A percentile compares a stretch with the other conserved stretches of the same genome.
phyloP scores from a whole-genome alignment of 1,140 invertebrate species.

The Drosophila elegans region DNA sequence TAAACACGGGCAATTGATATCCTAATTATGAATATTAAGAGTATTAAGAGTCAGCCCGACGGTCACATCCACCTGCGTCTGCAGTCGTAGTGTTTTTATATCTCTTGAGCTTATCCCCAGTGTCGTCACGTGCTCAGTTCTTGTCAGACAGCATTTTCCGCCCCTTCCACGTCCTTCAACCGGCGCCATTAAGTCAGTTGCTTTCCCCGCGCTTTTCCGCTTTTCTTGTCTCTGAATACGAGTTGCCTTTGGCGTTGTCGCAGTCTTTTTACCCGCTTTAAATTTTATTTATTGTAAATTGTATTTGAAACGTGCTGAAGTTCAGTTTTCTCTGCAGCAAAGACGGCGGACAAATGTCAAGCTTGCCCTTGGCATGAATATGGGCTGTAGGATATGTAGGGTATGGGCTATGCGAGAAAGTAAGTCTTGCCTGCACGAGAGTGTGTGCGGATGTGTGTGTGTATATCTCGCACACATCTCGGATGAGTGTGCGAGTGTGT shows the following conservation, averaged over 20 bases:
- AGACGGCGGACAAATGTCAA: conserved; percentile 46
- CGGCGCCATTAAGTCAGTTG: conserved; percentile 68
- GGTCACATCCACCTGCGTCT: conserved; percentile 2
- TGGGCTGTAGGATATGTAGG: conserved; percentile 5
- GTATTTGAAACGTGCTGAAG: conserved; percentile 83
- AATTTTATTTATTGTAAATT: conserved; percentile 84
- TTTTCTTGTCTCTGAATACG: conserved; percentile 30
- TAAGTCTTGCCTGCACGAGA: conserved; percentile 23
- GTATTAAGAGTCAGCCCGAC: conserved; percentile 35
- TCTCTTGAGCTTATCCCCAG: conserved; percentile 52
- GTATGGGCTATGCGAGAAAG: conserved; percentile 41
- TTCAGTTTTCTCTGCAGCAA: conserved; percentile 61
- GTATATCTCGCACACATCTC: conserved; percentile 20
- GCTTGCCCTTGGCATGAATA: conserved; percentile 61
- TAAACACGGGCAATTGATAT: neutral
- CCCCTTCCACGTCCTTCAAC: conserved; percentile 5
- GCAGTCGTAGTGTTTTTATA: conserved; percentile 32
- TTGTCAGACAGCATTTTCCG: neutral
- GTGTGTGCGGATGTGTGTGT: conserved; percentile 11
- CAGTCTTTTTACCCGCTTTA: conserved; percentile 76
- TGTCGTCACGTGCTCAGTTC: conserved; percentile 66
- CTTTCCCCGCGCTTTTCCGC: conserved; percentile 12
- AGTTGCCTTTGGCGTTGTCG: conserved; percentile 56
- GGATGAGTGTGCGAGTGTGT: conserved; percentile 50
- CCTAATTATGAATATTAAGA: conserved; percentile 6